These are phyloP conservation scores for Paedocypris micromegethes DNA, from an alignment of 2,797 vertebrate genomes.

Conservation along the genomic window DNA sequence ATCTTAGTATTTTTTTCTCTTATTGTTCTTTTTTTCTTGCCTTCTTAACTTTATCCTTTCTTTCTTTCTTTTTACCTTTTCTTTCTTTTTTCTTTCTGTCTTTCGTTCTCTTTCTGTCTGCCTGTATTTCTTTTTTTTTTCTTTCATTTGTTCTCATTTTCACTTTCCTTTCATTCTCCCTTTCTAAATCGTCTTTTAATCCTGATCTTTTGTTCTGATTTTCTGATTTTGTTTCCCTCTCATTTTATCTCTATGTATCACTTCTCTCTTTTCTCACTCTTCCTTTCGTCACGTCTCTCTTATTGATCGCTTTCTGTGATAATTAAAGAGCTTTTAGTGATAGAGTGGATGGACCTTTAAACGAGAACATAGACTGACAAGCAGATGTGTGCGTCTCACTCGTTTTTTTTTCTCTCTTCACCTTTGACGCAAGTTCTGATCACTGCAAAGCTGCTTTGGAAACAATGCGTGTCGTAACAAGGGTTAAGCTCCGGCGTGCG, in stretches of 20 bases:
- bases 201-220: no score
- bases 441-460: no score
- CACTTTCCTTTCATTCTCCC: slow-evolving; percentile 14
- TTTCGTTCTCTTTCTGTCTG: slow-evolving; percentile 26
- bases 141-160: slow-evolving; percentile 19
- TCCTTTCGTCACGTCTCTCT: not conserved
- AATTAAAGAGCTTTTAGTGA: slow-evolving; percentile 14
- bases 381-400: no score
- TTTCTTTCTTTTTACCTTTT: slow-evolving; percentile 8
- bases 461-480: no score
- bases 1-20: not conserved
- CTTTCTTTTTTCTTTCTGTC: slow-evolving; percentile 16
- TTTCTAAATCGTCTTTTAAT: no score
- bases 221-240: no score
- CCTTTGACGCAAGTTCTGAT: no score
- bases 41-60: not conserved
- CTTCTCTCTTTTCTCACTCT: not conserved
- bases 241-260: not conserved
- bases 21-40: not conserved
- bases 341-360: not conserved
- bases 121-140: no score
- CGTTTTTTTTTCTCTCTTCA: no score
- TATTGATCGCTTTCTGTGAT: not conserved
- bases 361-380: no score
- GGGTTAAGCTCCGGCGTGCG: no score